Conservation (phyloP, 2,888 invertebrate species). For the Callyntrura guangdongensis region DNA sequence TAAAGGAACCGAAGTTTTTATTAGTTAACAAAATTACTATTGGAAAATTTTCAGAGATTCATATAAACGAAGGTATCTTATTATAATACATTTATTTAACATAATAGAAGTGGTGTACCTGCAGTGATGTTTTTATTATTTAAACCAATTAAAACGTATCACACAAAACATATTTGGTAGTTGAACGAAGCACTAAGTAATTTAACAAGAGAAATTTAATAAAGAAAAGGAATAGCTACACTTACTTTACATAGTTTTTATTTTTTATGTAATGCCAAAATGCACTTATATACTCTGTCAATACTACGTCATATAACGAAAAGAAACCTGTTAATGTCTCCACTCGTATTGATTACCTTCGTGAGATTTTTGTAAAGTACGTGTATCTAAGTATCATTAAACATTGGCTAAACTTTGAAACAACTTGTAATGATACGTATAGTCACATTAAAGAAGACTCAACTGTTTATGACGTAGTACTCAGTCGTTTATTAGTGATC, state of each 20-base stretch:
- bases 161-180: slow-evolving; percentile 5
- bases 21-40: not conserved
- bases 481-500: slow-evolving; percentile 77
- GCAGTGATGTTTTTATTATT: not conserved
- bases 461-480: slow-evolving; percentile 67
- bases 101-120: not conserved
- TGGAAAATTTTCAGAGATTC: too few species aligned
- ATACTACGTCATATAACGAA: too few species aligned
- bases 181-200: not conserved
- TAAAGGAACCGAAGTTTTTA: not conserved
- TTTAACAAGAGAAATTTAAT: not conserved
- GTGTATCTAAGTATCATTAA: too few species aligned
- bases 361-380: too few species aligned
- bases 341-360: too few species aligned
- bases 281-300: not conserved
- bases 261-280: not conserved
- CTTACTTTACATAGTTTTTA: too few species aligned
- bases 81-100: too few species aligned
- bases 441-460: slow-evolving; percentile 69
- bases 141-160: slow-evolving; percentile 24
- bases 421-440: slow-evolving; percentile 30
- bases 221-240: not conserved
- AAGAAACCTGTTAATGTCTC: too few species aligned
- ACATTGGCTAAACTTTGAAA: not conserved
- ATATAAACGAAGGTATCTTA: too few species aligned